Evolutionary conservation across 2,888 invertebrate genomes (phyloP).

Genomic region (Anoplius nigerrimus): DNA sequence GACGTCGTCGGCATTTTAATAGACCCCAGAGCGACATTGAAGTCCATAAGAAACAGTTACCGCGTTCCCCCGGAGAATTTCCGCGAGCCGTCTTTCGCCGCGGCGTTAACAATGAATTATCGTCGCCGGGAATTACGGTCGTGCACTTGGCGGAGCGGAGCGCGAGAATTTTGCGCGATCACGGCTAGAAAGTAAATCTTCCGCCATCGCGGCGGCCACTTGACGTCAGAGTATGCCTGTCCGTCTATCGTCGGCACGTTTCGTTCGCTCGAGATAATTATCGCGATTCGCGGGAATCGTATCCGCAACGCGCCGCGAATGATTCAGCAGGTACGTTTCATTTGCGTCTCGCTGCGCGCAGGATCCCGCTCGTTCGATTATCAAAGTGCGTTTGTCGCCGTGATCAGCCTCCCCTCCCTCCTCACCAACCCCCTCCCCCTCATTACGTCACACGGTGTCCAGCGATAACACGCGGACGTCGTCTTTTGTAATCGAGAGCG

Average conservation of each 20-base stretch:
- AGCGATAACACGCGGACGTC: no score
- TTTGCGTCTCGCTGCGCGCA: no score
- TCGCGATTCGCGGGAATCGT: neutral
- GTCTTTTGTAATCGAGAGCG: no score
- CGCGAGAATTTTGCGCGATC: neutral
- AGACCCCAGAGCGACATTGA: no score
- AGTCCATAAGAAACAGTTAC: no score
- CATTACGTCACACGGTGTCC: no score
- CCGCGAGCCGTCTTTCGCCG: neutral
- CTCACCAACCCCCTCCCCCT: no score
- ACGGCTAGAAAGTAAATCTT: slow-evolving; percentile 1
- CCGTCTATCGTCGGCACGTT: neutral
- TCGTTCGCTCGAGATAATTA: neutral
- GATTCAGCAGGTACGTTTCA: no score
- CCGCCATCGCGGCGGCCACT: neutral
- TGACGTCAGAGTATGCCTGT: neutral
- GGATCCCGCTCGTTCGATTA: no score
- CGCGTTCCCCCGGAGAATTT: neutral
- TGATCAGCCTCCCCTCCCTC: no score
- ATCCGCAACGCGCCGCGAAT: neutral
- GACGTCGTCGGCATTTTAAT: no score
- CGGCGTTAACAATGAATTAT: neutral
- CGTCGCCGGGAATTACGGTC: neutral
- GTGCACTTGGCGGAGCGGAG: neutral
- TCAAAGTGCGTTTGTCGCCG: no score